Evolutionary conservation across 2,888 invertebrate species (phyloP), one percentile per base, ranked within the genome.

Genomic region (Leucophenga montana): DNA sequence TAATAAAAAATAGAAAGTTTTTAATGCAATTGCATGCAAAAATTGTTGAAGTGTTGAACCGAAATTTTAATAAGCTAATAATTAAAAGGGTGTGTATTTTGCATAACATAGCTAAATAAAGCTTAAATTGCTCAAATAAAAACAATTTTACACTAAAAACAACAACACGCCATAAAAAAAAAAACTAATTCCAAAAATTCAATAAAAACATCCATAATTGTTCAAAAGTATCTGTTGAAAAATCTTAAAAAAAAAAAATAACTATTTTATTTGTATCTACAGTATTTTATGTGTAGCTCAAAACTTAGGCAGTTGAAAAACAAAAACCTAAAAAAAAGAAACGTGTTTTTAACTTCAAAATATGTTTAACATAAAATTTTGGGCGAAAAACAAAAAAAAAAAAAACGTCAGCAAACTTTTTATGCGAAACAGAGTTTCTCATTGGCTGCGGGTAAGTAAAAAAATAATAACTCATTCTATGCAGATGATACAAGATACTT

Each of bases 281-380:
- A 33, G 8, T 5, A 33, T 33, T 33, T 33, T 33, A 33, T 33
- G 33, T 33, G 33, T 33, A 5, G 4, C 33, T 5, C 33, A 33
- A 33, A 33, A 5, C 8, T n/a, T n/a, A n/a, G n/a, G n/a, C n/a
- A n/a, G n/a, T n/a, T n/a, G n/a, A n/a, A n/a, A n/a, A n/a, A n/a
- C n/a, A n/a, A n/a, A n/a, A 33, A 33, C 33, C 4, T 8, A 33
- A 33, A 33, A 18, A 18, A 56, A 56, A 56, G n/a, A 18, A 14
- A 27, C 6, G 6, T 56, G 8, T 27, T 62, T 74, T 66, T 68
- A 18, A 57, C 59, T 62, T 66, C 61, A 66, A 73, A 68, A 71
- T 68, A 54, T 71, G 71, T 71, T 68, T 27, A 69, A 20, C n/a
- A 33, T 3, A 59, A 59, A 39, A 59, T 16, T 8, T 16, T 4